These are phyloP conservation scores for Sisyra terminalis DNA, from an alignment of 2,888 invertebrate genomes.

Conservation along the genomic window DNA sequence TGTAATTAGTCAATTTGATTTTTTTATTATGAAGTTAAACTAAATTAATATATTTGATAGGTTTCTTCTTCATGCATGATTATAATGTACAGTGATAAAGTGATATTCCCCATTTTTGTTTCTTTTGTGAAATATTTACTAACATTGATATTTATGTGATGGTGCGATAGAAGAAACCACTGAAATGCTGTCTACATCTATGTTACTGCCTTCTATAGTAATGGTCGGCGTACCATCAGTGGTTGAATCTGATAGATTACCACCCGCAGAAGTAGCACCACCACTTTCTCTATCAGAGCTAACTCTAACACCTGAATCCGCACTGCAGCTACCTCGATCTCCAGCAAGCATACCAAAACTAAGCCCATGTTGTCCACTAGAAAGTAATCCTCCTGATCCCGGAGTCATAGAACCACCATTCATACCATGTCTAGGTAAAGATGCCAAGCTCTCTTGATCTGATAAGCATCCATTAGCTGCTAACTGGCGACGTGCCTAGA, in stretches of 20 bases:
- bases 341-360: constrained; percentile 34
- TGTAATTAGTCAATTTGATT: background rate
- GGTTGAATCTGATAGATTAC: constrained; percentile 65
- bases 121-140: constrained; percentile 22
- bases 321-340: constrained; percentile 71
- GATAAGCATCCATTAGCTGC: constrained; percentile 63
- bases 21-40: too few species aligned
- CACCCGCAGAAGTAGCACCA: constrained; percentile 66
- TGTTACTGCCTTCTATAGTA: constrained; percentile 36
- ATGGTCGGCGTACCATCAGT: constrained; percentile 54
- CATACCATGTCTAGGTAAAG: constrained; percentile 39
- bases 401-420: constrained; percentile 48
- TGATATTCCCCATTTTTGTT: too few species aligned
- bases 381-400: constrained; percentile 32
- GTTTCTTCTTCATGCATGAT: too few species aligned
- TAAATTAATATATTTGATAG: too few species aligned
- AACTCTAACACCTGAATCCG: constrained; percentile 71
- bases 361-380: constrained; percentile 28
- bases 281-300: constrained; percentile 68
- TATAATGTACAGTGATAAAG: too few species aligned
- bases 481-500: constrained; percentile 54
- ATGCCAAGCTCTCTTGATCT: constrained; percentile 68
- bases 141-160: constrained; percentile 54
- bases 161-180: constrained; percentile 51
- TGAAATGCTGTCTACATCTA: constrained; percentile 54